Conservation (phyloP, 2,113 vertebrate genomes). For the Nyctereutes procyonoides region DNA sequence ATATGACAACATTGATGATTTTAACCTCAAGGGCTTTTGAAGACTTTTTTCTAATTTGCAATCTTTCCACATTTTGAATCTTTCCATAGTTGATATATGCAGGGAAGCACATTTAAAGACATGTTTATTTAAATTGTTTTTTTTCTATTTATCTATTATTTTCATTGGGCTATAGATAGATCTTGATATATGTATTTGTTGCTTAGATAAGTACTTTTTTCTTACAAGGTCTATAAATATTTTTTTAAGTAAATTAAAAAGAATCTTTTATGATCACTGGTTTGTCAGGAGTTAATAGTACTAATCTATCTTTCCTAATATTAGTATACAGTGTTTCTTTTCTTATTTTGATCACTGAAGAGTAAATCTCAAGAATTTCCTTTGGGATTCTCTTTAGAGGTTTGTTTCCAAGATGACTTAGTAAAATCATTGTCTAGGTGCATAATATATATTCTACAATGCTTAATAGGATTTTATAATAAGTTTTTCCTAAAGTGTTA, state of each 20-base stretch:
- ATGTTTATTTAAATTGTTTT: not conserved
- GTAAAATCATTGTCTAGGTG: not conserved
- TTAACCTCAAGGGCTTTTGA: not conserved
- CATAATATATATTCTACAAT: constrained; percentile 48
- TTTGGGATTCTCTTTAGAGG: constrained; percentile 6
- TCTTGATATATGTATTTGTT: not conserved
- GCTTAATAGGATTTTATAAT: constrained; percentile 19
- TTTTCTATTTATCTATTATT: not conserved
- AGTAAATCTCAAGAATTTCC: constrained; percentile 48
- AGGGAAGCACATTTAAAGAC: not conserved
- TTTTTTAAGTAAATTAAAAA: not conserved
- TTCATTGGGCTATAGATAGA: not conserved
- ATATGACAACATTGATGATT: not conserved
- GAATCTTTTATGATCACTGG: not conserved
- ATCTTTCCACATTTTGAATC: not conserved
- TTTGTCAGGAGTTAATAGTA: not conserved
- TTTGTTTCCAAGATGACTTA: constrained; percentile 9
- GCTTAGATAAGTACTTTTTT: not conserved
- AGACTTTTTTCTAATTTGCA: not conserved
- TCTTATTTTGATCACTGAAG: not conserved
- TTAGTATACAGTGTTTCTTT: constrained; percentile 52
- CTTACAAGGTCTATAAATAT: not conserved
- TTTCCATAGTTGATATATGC: not conserved
- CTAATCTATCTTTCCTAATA: not conserved
- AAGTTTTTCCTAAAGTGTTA: not conserved